A percentile compares a stretch with the other conserved stretches of the same genome.
phyloP scores from a whole-genome alignment of 2,888 invertebrate genomes.

The Proisotoma minuta region DNA sequence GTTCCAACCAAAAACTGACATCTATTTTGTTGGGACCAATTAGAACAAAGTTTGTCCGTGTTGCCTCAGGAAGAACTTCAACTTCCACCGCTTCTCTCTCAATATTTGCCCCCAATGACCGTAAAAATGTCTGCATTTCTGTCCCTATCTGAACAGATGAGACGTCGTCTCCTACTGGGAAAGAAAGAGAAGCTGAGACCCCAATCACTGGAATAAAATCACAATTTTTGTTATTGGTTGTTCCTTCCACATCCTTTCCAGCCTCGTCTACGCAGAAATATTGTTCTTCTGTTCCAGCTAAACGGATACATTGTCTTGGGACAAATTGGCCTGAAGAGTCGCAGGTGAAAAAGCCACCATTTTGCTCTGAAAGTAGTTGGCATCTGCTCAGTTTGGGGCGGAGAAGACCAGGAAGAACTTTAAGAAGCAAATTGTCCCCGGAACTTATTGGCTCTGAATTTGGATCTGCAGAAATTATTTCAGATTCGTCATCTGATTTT shows the following conservation, averaged over 20 bases:
- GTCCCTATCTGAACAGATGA: constrained; percentile 40
- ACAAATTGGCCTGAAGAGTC: neutral
- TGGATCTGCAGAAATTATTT: neutral
- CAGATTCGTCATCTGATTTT: neutral
- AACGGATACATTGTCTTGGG: constrained; percentile 19
- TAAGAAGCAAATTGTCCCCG: neutral
- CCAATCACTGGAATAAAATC: constrained; percentile 67
- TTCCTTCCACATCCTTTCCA: constrained; percentile 60
- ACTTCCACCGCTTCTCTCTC: constrained; percentile 52
- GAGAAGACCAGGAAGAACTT: neutral
- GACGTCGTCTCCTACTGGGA: constrained; percentile 24
- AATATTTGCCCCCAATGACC: constrained; percentile 31
- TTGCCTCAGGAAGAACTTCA: constrained; percentile 55
- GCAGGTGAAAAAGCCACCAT: neutral
- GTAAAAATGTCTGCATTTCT: constrained; percentile 41
- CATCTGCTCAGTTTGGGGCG: neutral
- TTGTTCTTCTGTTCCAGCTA: constrained; percentile 11
- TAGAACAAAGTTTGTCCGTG: constrained; percentile 57
- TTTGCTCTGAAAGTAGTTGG: neutral
- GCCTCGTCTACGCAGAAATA: constrained; percentile 88
- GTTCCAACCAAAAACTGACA: constrained; percentile 71
- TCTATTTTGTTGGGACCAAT: constrained; percentile 71
- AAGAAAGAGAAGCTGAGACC: constrained; percentile 17
- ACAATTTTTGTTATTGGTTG: constrained; percentile 62
- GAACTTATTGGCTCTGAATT: neutral